Evolutionary conservation across 2,888 invertebrate genomes (phyloP), one percentile per base, ranked within the genome.

Genomic region (Clivina fossor): DNA sequence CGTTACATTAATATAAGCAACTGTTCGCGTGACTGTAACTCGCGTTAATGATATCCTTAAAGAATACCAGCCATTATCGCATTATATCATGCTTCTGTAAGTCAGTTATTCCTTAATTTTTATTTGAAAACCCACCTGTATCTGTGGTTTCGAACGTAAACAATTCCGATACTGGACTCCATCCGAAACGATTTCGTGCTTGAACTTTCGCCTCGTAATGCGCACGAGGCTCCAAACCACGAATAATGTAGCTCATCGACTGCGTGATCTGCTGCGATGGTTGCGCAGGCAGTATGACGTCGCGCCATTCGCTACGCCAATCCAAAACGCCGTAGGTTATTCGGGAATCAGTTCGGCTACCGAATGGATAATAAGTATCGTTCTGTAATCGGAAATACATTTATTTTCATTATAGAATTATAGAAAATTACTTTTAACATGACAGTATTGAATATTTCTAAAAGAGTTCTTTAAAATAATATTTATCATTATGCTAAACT

Each of bases 161-260:
- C 48, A 80, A 78, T 50, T 81, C 80, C 18, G 83, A 82, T 64
- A 79, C 74, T 50, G 81, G 80, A 70, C 82, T 81, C 84, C 83
- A 84, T 58, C 84, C 84, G 68, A 80, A 84, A 62, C 81, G 80
- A 71, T 85, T 85, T 67, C 80, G 79, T 53, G 84, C 82, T 65
- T 80, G 79, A 54, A 85, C 83, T 68, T 79, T 80, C 51, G 84
- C 84, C 67, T 85, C 84, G 66, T 85, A 85, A 65, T 81, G 80
- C 55, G 81, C 79, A 58, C 80, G 82, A 9, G 83, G 79, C 66
- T 84, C 83, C 63, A 85, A 74, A 47, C 81, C 82, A 62, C 80
- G 77, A 67, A 85, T 83, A 71, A 83, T 76, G 70, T 84, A 84
- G 64, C 80, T 81, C 80, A 83, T 83, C 63, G 80, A 77, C 67